Base-by-base conservation (phyloP, 2,888 invertebrate genomes). In the Patella caerulea region DNA sequence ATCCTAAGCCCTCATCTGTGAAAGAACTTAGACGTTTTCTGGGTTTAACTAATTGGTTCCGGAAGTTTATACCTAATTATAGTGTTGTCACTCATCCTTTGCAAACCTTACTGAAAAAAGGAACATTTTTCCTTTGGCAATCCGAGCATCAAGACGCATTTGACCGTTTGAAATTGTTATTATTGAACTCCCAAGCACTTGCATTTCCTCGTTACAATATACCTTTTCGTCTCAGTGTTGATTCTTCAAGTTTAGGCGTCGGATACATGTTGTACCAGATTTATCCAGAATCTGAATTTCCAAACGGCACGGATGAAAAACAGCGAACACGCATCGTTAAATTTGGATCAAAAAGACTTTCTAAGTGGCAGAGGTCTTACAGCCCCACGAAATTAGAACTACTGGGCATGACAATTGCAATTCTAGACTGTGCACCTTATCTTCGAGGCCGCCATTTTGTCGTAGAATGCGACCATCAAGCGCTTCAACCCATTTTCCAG, bases 31-130 rank as follows among this genome's bases (percentile, higher is more conserved):
- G 76, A 56, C 53, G 81, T 56, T 78, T 77, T 15, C 24, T 82
- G 24, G 81, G 82, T 3, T 15, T 81, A 15, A 55, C 72, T 24
- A 69, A 72, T 65, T 81, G 81, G 81, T 77, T 78, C 65, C 19
- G 78, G 14, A 80, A 78, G 75, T 80, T 80, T 71, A 78, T 80
- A 24, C 75, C 72, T 5, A 75, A 72, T 73, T 80, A 71, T 55
- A 71, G 75, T 73, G 73, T 76, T 45, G 53, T 71, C 19, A 78
- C 76, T 12, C 17, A 70, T 45, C 73, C 75, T 7, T 53, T 79
- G 53, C 54, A 75, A 34, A 54, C n/a, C 5, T 56, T 73, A 17
- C 29, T 76, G 29, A 77, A 76, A 54, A n/a, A 76, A 55, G 72
- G 71, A 59, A n/a, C 45, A 14, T 15, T 19, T 9, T 79, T 79